Evolutionary conservation across 2,797 vertebrate species (phyloP).

Genomic region (Pachyuromys duprasi): DNA sequence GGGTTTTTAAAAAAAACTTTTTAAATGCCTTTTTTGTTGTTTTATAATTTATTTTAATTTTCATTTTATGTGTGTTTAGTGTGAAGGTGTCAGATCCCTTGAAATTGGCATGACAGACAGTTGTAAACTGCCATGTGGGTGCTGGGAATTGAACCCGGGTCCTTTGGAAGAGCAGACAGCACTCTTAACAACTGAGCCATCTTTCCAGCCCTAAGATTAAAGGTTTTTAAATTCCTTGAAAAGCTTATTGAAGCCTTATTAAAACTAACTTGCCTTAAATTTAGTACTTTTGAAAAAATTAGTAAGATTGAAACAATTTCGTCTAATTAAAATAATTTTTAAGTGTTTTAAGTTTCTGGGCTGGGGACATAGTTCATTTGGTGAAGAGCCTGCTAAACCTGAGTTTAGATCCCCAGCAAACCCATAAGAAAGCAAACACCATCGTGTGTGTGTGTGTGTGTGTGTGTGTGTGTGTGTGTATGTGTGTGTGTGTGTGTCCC

Average conservation of each 20-base stretch:
- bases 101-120: too few species aligned
- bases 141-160: too few species aligned
- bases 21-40: too few species aligned
- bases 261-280: conserved; percentile 41
- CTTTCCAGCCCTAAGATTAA: neutral
- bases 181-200: too few species aligned
- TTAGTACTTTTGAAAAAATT: conserved; percentile 45
- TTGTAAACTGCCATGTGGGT: too few species aligned
- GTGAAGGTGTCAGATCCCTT: too few species aligned
- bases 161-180: too few species aligned
- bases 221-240: conserved; percentile 17
- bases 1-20: neutral
- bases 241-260: neutral
- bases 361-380: neutral
- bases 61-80: too few species aligned
- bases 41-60: too few species aligned
- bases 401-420: too few species aligned
- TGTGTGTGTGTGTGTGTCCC: neutral
- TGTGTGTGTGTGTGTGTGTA: neutral
- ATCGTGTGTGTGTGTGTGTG: neutral
- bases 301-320: conserved; percentile 51
- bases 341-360: neutral
- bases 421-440: neutral
- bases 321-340: conserved; percentile 54
- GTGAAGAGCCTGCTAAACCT: neutral